These are phyloP conservation scores for Busseola fusca DNA, from an alignment of 2,888 invertebrate genomes.

Conservation along the genomic window DNA sequence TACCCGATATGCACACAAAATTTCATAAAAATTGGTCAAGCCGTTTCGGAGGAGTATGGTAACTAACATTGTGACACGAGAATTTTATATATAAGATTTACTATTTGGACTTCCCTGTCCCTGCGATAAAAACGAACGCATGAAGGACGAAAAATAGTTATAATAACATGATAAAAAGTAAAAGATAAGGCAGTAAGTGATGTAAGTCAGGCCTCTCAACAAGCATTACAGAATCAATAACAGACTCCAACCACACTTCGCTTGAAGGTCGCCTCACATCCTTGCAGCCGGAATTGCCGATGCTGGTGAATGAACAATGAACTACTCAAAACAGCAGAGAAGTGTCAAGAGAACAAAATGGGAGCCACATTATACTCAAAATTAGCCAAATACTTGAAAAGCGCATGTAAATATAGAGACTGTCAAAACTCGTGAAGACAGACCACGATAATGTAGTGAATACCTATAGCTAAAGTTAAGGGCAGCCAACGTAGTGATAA, in stretches of 20 bases:
- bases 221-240: constrained; percentile 17
- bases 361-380: background rate
- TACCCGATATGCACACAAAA: too few species aligned
- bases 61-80: too few species aligned
- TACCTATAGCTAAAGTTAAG: background rate
- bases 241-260: background rate
- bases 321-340: background rate
- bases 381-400: background rate
- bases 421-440: background rate
- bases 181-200: background rate
- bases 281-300: constrained; percentile 4
- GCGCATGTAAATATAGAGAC: background rate
- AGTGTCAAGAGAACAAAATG: background rate
- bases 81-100: too few species aligned
- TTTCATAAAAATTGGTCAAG: too few species aligned
- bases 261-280: constrained; percentile 28
- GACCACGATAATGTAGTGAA: background rate
- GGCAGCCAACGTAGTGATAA: background rate
- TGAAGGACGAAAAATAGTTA: constrained; percentile 37
- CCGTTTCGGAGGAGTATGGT: too few species aligned
- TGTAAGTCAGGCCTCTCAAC: constrained; percentile 22
- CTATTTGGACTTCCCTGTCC: too few species aligned
- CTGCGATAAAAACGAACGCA: too few species aligned
- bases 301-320: background rate
- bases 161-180: constrained; percentile 9